Base-by-base conservation (phyloP, 1,140 invertebrate genomes). In the Odontomachus brunneus region DNA sequence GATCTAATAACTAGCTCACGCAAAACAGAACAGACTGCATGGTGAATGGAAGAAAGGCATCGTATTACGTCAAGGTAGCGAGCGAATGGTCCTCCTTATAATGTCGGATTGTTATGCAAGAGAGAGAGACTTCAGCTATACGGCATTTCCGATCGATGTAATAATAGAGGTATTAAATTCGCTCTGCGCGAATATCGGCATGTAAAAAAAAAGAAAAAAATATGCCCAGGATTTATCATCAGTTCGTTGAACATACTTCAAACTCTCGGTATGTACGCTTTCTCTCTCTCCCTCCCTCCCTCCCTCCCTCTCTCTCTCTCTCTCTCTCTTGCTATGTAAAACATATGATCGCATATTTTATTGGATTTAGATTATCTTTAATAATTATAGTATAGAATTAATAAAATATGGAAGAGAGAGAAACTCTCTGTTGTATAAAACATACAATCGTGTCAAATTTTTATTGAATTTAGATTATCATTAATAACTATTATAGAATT, bases 101-200 rank as follows among this genome's bases (percentile, higher is more conserved):
- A 87, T 69, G 85, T 81, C 55, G 69, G 73, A 87, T 62, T 87
- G 86, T 87, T 87, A 87, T 73, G 85, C 63, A 57, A 80, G 49
- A 55, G 73, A 80, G 49, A 55, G 73, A 69, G 62, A 38, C 62
- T 72, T 67, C 53, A 69, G 71, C 38, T 74, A 65, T 86, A 84
- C 74, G 80, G 73, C 49, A 73, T 82, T 63, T 78, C 78, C 84
- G 85, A 87, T 87, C 85, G 82, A 11, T 53, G 17, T 85, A 63
- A 87, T 87, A 87, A 87, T 74, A 78, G 62, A 51, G 73, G 55
- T 84, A 84, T 87, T 86, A 87, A 87, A 80, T 87, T 81, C 38
- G 2, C 19, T 38, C 38, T 22, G 19, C 59, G 53, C 17, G 65
- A 69, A 83, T 87, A 71, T 57, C 60, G 38, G 55, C 26, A 26